Conservation (phyloP, 2,113 vertebrate species). For the Thomomys bottae region DNA sequence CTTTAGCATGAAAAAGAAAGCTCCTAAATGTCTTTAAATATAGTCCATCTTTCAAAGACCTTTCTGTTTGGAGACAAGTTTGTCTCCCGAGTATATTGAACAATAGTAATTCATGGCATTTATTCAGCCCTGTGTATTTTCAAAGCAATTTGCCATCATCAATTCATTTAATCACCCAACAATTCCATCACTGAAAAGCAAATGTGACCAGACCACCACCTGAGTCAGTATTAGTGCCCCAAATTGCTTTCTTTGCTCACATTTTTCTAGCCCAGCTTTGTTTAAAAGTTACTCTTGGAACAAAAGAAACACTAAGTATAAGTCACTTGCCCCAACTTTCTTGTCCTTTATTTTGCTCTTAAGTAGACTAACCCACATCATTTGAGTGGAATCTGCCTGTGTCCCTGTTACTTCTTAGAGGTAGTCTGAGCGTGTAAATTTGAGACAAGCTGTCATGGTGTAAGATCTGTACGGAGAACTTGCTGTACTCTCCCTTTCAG, state of each 20-base stretch:
- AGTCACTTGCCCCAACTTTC: neutral
- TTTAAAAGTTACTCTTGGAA: conserved; percentile 59
- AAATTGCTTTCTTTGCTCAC: conserved; percentile 39
- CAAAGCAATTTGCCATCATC: conserved; percentile 67
- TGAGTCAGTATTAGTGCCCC: conserved; percentile 3
- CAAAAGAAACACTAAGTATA: conserved; percentile 41
- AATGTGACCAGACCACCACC: conserved; percentile 22
- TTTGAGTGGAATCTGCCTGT: neutral
- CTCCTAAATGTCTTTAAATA: conserved; percentile 65
- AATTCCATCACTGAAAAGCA: conserved; percentile 20
- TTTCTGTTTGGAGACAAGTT: conserved; percentile 53
- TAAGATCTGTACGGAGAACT: conserved; percentile 3
- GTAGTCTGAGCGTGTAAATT: neutral
- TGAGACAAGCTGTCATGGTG: neutral
- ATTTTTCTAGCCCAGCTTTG: neutral
- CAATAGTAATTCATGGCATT: conserved; percentile 52
- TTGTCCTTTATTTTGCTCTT: conserved; percentile 1
- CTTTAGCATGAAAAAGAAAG: conserved; percentile 57
- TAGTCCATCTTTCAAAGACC: conserved; percentile 54
- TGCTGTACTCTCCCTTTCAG: conserved; percentile 30
- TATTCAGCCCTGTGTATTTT: conserved; percentile 67
- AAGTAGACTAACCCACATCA: conserved; percentile 15
- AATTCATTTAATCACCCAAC: conserved; percentile 61
- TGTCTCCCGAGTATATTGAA: conserved; percentile 62
- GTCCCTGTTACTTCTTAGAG: neutral